Evolutionary conservation across 2,113 vertebrate species (phyloP).

Genomic region (Myodes glareolus): DNA sequence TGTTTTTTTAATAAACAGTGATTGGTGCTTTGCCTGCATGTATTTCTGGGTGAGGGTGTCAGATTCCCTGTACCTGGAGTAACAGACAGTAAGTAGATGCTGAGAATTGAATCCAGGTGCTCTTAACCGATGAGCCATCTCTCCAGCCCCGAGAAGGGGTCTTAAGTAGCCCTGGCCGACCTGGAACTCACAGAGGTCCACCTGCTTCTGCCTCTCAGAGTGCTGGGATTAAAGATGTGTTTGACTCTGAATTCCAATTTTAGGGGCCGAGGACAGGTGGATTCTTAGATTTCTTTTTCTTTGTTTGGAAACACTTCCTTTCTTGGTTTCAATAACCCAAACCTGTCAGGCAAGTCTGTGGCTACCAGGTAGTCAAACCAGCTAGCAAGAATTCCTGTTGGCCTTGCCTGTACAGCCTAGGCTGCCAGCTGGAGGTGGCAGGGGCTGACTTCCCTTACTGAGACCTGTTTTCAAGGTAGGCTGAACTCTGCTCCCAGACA

Average conservation of each 20-base stretch:
- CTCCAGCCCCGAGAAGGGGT: background rate
- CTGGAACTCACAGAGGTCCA: background rate
- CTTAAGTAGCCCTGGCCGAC: background rate
- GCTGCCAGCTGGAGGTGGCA: background rate
- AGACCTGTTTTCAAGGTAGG: background rate
- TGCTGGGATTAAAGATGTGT: background rate
- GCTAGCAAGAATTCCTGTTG: background rate
- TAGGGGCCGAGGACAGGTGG: background rate
- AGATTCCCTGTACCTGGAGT: too few species aligned
- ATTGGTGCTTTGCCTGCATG: too few species aligned
- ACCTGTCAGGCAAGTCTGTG: constrained; percentile 37
- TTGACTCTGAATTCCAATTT: background rate
- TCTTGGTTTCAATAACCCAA: constrained; percentile 9
- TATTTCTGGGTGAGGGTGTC: too few species aligned
- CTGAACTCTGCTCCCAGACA: background rate
- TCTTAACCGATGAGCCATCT: too few species aligned
- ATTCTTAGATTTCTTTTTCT: constrained; percentile 47
- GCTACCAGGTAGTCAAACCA: constrained; percentile 45
- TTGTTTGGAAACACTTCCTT: constrained; percentile 24
- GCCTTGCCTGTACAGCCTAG: background rate
- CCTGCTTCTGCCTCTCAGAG: background rate
- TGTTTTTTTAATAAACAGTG: too few species aligned
- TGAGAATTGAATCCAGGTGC: too few species aligned
- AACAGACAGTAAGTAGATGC: too few species aligned
- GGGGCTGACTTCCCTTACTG: background rate